Base-by-base conservation (phyloP, 2,888 invertebrate genomes). In the Ennomos erosarius region DNA sequence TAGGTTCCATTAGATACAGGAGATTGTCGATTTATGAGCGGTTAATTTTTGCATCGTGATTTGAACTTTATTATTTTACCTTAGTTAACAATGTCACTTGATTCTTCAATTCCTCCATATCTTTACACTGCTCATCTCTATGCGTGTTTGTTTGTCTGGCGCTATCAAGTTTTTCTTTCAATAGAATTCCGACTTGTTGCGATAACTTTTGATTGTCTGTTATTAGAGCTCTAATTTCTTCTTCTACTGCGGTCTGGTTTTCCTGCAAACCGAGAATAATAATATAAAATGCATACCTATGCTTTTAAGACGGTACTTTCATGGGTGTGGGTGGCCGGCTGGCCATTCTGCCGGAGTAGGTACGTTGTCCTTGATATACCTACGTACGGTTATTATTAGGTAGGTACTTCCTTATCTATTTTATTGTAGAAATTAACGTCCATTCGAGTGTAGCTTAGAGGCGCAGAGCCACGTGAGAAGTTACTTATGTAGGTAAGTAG, bases 171-270 rank as follows among this genome's bases (percentile, higher is more conserved):
- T 84, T 90, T 63, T 91, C 90, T 52, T 88, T 86, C 16, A 90
- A 66, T 45, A 91, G 67, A 35, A 76, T 70, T 0, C 84, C 87
- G 1, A 92, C 88, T 72, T 91, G 89, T n/a, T 88, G 83, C 0
- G 92, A 91, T 10, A 92, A 69, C 43, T 85, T 87, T 59, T 90
- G 88, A 64, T 92, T 92, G 65, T 92, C 92, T 2, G 81, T 69
- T 52, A 92, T 90, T n/a, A 92, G 65, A 0, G 81, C 73, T 55
- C 79, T 79, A 54, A 92, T 87, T 71, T 92, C 92, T 54, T 85
- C 83, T 68, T 88, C 91, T 10, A 92, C 85, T 13, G 78, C 72
- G 2, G 78, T 68, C 73, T 91, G 91, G 60, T 90, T 92, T 80
- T 90, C 81, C 92, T 92, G 69, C 11, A 66, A 71, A 26, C 6